Conservation (phyloP, 2,113 vertebrate genomes). For the Rhadina sibilatrix region DNA sequence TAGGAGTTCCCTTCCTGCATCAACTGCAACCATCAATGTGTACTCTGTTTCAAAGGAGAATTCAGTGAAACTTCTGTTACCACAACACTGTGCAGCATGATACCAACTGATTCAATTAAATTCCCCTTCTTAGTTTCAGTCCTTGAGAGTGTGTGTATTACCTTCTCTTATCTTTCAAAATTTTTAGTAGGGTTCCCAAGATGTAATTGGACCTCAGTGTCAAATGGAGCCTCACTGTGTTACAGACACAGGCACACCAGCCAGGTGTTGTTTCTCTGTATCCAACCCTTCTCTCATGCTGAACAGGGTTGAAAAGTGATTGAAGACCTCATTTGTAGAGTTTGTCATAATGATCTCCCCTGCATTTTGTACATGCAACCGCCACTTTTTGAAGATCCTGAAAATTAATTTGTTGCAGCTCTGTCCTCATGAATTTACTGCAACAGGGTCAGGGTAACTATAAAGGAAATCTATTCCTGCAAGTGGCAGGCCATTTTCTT, state of each 20-base stretch:
- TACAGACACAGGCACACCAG: neutral
- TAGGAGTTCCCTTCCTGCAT: neutral
- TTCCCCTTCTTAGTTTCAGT: neutral
- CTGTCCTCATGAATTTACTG: neutral
- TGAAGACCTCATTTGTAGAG: neutral
- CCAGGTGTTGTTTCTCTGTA: neutral
- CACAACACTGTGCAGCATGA: neutral
- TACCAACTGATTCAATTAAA: neutral
- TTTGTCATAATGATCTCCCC: neutral
- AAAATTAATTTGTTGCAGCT: neutral
- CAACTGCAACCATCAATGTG: neutral
- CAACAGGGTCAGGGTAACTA: neutral
- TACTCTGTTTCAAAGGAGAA: neutral
- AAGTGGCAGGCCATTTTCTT: neutral
- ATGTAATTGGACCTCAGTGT: neutral
- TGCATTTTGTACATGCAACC: neutral
- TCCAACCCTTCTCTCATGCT: accelerated
- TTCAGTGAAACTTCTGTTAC: neutral
- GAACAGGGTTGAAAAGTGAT: neutral
- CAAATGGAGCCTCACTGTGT: neutral
- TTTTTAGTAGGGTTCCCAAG: neutral
- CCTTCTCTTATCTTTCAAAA: neutral
- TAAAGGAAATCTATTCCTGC: neutral
- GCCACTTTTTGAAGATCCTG: neutral
- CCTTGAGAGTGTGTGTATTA: neutral